Evolutionary conservation across 2,797 vertebrate species (phyloP).

Genomic region (Monodelphis domestica): DNA sequence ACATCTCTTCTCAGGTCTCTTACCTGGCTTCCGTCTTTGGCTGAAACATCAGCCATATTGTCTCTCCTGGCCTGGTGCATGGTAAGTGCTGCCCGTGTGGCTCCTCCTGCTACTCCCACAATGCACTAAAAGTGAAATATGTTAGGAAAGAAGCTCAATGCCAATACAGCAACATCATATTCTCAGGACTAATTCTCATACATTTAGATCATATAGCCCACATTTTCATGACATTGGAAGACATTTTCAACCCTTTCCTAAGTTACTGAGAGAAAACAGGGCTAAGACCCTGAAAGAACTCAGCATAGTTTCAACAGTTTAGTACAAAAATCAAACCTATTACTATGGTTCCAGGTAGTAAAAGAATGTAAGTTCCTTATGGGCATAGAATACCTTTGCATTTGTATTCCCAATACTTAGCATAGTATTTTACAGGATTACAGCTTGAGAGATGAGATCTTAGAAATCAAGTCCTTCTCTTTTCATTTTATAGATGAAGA

Average conservation of each 20-base stretch:
- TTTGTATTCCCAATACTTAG: background rate
- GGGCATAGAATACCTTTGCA: background rate
- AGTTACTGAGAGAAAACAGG: background rate
- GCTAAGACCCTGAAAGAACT: background rate
- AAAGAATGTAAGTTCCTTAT: background rate
- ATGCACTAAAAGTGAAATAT: conserved; percentile 86
- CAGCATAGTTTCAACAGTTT: background rate
- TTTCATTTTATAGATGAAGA: conserved; percentile 32
- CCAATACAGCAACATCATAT: background rate
- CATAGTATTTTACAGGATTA: background rate
- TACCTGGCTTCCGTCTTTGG: conserved; percentile 96
- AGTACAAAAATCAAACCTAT: background rate
- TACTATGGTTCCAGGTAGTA: background rate
- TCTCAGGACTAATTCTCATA: background rate
- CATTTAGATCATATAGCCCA: background rate
- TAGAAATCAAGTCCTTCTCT: background rate
- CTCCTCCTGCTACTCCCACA: conserved; percentile 94
- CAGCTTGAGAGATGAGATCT: background rate
- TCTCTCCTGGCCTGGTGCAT: conserved; percentile 94
- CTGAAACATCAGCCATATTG: conserved; percentile 97
- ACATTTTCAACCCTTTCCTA: background rate
- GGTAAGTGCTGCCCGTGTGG: conserved; percentile 93
- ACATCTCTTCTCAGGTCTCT: background rate
- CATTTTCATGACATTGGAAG: background rate
- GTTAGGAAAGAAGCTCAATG: background rate